Conservation (phyloP, 2,888 invertebrate genomes). For the Gastracanthus pulcherrimus region DNA sequence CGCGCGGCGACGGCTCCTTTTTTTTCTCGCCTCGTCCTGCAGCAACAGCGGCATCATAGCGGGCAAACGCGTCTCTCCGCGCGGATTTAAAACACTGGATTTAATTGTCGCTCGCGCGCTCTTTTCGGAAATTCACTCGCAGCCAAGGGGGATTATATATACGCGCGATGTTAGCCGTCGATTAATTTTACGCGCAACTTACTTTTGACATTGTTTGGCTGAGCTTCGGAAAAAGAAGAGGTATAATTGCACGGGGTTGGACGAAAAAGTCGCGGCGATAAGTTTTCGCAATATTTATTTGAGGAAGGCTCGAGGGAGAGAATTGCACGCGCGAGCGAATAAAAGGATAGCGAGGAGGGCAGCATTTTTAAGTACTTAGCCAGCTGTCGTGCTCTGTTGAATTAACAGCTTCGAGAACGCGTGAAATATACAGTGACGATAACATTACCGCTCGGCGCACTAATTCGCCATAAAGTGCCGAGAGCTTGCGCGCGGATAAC, state of each 20-base stretch:
- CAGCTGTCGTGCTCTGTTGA: constrained; percentile 11
- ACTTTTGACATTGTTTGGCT: neutral
- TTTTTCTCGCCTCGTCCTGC: neutral
- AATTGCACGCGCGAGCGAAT: neutral
- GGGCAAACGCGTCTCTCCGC: too few species aligned
- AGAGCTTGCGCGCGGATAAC: constrained; percentile 54
- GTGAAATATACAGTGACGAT: constrained; percentile 42
- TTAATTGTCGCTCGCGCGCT: constrained; percentile 45
- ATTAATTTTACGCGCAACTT: constrained; percentile 6
- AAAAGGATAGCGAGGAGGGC: neutral
- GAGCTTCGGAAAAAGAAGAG: neutral
- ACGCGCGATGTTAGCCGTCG: constrained; percentile 5
- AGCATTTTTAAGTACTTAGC: neutral
- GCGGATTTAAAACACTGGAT: constrained; percentile 47
- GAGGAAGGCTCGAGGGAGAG: neutral
- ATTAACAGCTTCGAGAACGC: constrained; percentile 23
- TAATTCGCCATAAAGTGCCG: constrained; percentile 56
- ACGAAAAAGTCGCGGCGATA: neutral
- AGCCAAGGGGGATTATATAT: neutral
- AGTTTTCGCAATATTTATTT: neutral
- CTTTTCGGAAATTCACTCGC: constrained; percentile 32
- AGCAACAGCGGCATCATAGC: too few species aligned
- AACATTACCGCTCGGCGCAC: constrained; percentile 50
- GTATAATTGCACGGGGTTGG: neutral
- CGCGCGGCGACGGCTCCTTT: neutral